Evolutionary conservation across 2,888 invertebrate genomes (phyloP), one percentile per base, ranked within the genome.

Genomic region (Notocelia uddmanniana): DNA sequence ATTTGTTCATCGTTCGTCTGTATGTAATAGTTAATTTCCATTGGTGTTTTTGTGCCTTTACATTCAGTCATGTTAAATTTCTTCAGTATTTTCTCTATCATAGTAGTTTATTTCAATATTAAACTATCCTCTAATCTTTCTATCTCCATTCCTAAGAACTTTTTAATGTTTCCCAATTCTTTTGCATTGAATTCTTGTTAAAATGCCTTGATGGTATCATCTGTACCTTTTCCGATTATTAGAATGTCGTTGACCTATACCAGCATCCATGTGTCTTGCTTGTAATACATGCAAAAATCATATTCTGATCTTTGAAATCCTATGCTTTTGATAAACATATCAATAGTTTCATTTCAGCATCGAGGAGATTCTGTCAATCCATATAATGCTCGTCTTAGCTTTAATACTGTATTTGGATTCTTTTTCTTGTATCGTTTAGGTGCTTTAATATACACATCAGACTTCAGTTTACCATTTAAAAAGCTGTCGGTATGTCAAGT

Each of bases 401-500:
- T 76, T 19, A 68, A 41, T 21, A 73, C 74, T 68, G n/a, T 6
- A 15, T 74, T 74, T 9, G 45, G 18, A 31, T 69, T 52, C 6
- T 68, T n/a, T 26, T 57, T 23, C 21, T 57, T n/a, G 11, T 67
- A 50, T 13, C 74, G 73, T 58, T 74, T 57, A 15, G 73, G 73
- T 31, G 34, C 34, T 41, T 74, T 72, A 11, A 76, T 73, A n/a
- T 74, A 76, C 18, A 74, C 31, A 3, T 76, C 63, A 13, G 31
- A 11, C 3, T 73, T 62, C 15, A 76, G n/a, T 9, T 18, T 37
- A 10, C 74, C 76, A 66, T 76, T 74, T 34, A 76, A 18, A 75
- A 76, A 8, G 75, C 76, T 63, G 76, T 74, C 1, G 76, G 74
- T 23, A 76, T 68, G 62, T 58, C 58, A n/a, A 58, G 18, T 34